A percentile compares a stretch with the other conserved stretches of the same genome.
phyloP scores from a whole-genome alignment of 2,888 invertebrate species.

The Oscheius sp. region DNA sequence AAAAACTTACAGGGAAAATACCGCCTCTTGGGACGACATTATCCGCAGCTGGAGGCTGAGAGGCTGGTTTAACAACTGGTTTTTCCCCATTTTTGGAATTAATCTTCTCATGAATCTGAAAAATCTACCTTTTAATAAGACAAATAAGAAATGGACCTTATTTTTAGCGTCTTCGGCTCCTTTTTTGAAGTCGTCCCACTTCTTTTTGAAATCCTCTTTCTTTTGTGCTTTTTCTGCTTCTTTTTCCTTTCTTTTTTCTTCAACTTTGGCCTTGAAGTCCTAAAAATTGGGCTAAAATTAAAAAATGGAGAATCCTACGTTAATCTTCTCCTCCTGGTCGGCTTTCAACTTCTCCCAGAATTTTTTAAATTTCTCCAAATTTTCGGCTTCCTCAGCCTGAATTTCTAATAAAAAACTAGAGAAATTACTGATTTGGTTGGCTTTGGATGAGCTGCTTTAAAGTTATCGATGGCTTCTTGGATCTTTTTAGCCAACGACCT shows the following conservation, averaged over 20 bases:
- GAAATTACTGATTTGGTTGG: no score
- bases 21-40: background rate
- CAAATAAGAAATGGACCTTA: background rate
- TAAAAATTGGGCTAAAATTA: background rate
- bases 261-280: background rate
- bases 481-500: no score
- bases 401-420: no score
- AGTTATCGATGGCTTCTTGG: no score
- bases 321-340: background rate
- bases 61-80: background rate
- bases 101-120: background rate
- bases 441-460: no score
- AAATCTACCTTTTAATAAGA: background rate
- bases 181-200: background rate
- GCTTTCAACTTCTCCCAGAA: slow-evolving; percentile 2
- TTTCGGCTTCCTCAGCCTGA: background rate
- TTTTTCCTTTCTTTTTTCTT: background rate
- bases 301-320: background rate
- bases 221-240: background rate
- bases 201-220: slow-evolving; percentile 4
- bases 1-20: no score
- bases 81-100: background rate
- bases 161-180: background rate
- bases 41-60: background rate
- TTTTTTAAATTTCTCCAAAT: slow-evolving; percentile 1